Evolutionary conservation across 2,797 vertebrate species (phyloP).

Genomic region (Intellagama lesueurii): DNA sequence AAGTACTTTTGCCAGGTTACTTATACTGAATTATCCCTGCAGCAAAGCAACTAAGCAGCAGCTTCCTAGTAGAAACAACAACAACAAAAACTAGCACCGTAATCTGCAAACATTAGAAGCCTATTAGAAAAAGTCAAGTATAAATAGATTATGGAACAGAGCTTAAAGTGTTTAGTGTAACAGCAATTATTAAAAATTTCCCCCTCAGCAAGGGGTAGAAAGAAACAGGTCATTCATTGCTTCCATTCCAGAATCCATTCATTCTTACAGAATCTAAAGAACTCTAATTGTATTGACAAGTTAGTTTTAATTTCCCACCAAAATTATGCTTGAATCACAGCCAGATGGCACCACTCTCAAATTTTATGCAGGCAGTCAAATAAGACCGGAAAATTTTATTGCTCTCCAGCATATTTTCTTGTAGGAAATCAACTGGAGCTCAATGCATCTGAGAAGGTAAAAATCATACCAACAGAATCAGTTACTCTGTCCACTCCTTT

Average conservation of each 20-base stretch:
- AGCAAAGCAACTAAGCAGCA: not conserved
- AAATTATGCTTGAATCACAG: constrained; percentile 6
- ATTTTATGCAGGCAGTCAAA: not conserved
- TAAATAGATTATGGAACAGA: constrained; percentile 14
- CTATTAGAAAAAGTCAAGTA: constrained; percentile 15
- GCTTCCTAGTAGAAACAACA: not conserved
- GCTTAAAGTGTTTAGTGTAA: not conserved
- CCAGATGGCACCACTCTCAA: not conserved
- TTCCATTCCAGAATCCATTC: not conserved
- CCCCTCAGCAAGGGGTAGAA: not conserved
- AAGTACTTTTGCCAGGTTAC: not conserved
- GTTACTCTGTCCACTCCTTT: not conserved
- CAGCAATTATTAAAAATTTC: not conserved
- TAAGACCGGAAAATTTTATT: not conserved
- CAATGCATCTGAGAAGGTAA: not conserved
- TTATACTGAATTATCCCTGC: not conserved
- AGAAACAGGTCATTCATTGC: not conserved
- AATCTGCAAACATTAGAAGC: not conserved
- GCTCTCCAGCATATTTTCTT: not conserved
- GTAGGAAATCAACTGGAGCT: not conserved
- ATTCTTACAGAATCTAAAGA: not conserved
- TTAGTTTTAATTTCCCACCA: constrained; percentile 12
- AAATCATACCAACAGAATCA: not conserved
- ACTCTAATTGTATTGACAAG: not conserved
- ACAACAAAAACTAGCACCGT: not conserved